Percentiles rank a stretch among this genome's conserved stretches.
phyloP scores from a whole-genome alignment of 2,113 vertebrate genomes.

The Phalacrocorax pelagicus region DNA sequence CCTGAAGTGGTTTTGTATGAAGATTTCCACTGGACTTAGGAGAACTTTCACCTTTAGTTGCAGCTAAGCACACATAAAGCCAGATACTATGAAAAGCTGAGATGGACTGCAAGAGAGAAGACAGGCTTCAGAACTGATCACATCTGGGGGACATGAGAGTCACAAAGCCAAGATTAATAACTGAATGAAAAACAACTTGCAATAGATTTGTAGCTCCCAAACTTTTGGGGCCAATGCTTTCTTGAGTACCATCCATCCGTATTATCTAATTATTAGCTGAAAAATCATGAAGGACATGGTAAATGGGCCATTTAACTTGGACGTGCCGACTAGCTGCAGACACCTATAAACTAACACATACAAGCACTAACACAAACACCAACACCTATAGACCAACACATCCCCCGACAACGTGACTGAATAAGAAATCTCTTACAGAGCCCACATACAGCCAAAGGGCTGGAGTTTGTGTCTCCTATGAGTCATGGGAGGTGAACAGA shows the following conservation, averaged over 20 bases:
- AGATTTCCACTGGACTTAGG: background rate
- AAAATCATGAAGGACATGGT: background rate
- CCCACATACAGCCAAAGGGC: background rate
- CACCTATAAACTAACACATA: background rate
- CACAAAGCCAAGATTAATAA: background rate
- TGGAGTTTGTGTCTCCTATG: background rate
- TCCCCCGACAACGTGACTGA: background rate
- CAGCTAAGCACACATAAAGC: background rate
- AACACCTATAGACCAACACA: background rate
- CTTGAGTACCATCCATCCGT: background rate
- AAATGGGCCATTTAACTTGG: background rate
- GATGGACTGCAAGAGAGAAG: background rate
- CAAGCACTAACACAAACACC: background rate
- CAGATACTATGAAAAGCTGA: background rate
- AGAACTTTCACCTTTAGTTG: background rate
- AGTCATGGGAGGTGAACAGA: background rate
- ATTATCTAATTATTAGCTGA: background rate
- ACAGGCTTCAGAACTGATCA: background rate
- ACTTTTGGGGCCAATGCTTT: background rate
- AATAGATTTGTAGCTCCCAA: background rate
- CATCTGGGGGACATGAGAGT: background rate
- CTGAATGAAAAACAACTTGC: background rate
- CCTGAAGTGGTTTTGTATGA: background rate
- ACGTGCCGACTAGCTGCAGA: background rate
- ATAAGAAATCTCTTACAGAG: background rate